A percentile compares a stretch with the other conserved stretches of the same genome.
Evolutionary conservation across 2,888 invertebrate species (phyloP).

Genomic region (Melipona beecheii): DNA sequence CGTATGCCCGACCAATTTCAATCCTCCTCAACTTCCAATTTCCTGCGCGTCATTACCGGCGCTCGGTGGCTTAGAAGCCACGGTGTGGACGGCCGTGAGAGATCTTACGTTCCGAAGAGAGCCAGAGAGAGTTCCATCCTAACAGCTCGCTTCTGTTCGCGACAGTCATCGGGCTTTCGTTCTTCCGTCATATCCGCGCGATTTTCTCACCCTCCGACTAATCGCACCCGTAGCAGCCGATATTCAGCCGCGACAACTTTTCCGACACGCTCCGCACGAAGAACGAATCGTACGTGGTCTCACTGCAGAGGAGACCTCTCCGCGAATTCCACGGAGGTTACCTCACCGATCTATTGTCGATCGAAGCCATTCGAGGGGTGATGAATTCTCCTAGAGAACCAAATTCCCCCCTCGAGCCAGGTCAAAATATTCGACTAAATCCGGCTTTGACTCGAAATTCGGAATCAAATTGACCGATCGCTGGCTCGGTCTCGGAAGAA

Average conservation of each 20-base stretch:
- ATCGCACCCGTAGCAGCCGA: conserved; percentile 34
- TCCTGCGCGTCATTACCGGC: conserved; percentile 69
- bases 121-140: conserved; percentile 32
- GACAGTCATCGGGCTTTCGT: conserved; percentile 69
- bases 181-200: conserved; percentile 54
- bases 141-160: conserved; percentile 65
- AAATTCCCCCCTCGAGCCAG: no score
- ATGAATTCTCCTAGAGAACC: no score
- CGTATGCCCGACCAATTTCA: conserved; percentile 62
- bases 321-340: no score
- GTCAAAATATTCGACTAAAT: no score
- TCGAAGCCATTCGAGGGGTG: no score
- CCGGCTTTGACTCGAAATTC: neutral
- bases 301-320: no score
- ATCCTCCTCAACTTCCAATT: conserved; percentile 65
- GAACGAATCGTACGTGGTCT: neutral
- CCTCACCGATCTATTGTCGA: no score
- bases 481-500: conserved; percentile 27
- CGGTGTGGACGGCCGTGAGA: conserved; percentile 57
- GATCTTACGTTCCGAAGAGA: conserved; percentile 62
- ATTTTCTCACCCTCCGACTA: conserved; percentile 16
- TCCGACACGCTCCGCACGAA: conserved; percentile 51
- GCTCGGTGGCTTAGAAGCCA: conserved; percentile 38
- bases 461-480: conserved; percentile 1
- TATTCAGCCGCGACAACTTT: conserved; percentile 42